Evolutionary conservation across 2,888 invertebrate species (phyloP).

Genomic region (Deilephila porcellus): DNA sequence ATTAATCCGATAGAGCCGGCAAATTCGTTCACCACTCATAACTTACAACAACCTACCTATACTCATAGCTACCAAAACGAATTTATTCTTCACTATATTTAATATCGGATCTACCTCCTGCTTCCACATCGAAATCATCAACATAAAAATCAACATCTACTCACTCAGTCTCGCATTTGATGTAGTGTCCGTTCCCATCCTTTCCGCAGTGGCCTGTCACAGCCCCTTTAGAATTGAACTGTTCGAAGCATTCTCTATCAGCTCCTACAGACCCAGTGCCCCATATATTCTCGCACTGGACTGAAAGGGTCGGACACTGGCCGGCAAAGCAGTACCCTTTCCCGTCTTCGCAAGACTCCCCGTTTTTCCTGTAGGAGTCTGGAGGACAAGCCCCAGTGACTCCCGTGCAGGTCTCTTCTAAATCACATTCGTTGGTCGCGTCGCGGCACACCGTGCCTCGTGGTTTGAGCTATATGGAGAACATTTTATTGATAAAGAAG

Average conservation of each 20-base stretch:
- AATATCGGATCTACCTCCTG: too few relatives aligned
- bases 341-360: slow-evolving; percentile 90
- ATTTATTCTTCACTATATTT: too few relatives aligned
- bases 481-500: too few relatives aligned
- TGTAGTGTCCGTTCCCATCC: slow-evolving; percentile 88
- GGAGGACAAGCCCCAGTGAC: slow-evolving; percentile 94
- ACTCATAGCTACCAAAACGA: too few relatives aligned
- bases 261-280: slow-evolving; percentile 93
- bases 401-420: slow-evolving; percentile 97
- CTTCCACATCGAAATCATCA: too few relatives aligned
- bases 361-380: slow-evolving; percentile 97
- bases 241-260: slow-evolving; percentile 95
- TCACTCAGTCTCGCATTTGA: slow-evolving; percentile 95
- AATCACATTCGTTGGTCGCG: slow-evolving; percentile 96
- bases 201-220: slow-evolving; percentile 98
- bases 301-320: slow-evolving; percentile 93
- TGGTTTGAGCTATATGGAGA: slow-evolving; percentile 86
- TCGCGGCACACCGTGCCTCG: slow-evolving; percentile 93
- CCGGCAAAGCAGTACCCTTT: slow-evolving; percentile 96
- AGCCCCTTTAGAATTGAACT: slow-evolving; percentile 97
- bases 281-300: slow-evolving; percentile 97
- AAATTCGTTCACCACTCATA: too few relatives aligned
- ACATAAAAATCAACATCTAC: slow-evolving; percentile 61
- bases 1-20: too few relatives aligned
- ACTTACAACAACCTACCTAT: too few relatives aligned